These are phyloP conservation scores for Apaloderma vittatum DNA, from an alignment of 2,113 vertebrate species.

Conservation along the genomic window DNA sequence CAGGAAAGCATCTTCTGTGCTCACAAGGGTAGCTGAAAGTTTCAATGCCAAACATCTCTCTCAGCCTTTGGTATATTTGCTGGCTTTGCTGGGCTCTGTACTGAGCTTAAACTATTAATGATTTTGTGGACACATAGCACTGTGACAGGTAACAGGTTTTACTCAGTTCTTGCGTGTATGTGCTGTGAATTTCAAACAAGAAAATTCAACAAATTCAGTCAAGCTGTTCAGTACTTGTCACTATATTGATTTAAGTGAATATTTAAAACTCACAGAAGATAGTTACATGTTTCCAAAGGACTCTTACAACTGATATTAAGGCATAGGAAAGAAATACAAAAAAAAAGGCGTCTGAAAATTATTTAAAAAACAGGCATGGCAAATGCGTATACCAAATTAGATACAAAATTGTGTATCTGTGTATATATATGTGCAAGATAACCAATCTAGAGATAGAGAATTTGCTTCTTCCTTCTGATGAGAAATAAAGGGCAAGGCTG, in stretches of 20 bases:
- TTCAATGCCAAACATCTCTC: not conserved
- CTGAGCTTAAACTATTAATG: not conserved
- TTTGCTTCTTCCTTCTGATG: not conserved
- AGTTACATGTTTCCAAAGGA: not conserved
- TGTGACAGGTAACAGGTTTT: not conserved
- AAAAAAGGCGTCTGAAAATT: not conserved
- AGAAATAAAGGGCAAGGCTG: not conserved
- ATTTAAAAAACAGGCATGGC: not conserved
- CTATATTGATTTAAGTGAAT: conserved; percentile 38
- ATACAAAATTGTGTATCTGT: not conserved
- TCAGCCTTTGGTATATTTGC: not conserved
- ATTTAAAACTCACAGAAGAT: conserved; percentile 24
- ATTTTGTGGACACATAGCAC: not conserved
- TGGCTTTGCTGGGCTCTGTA: not conserved
- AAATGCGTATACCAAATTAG: not conserved
- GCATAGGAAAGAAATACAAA: not conserved
- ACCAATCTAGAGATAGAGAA: not conserved
- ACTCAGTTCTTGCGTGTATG: not conserved
- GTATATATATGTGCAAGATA: not conserved
- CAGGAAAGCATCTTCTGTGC: not conserved
- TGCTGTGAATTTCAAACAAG: conserved; percentile 24
- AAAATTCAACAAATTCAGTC: not conserved
- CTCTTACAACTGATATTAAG: not conserved
- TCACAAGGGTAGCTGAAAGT: not conserved
- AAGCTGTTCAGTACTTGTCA: conserved; percentile 6